A percentile compares a stretch with the other conserved stretches of the same genome.
phyloP scores from a whole-genome alignment of 2,888 invertebrate species.

The Thysanoteuthis rhombus region DNA sequence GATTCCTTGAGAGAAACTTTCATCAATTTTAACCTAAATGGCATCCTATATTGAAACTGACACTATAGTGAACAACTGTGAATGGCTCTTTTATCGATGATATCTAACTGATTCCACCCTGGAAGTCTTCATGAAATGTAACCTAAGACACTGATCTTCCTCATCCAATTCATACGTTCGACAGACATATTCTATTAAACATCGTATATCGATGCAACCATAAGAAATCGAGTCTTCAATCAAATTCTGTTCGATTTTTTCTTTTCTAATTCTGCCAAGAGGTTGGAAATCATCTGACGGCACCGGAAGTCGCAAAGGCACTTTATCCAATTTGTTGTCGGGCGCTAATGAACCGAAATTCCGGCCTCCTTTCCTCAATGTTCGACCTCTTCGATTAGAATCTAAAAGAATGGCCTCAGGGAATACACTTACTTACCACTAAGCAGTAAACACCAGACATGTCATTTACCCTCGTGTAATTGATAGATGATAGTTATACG shows the following conservation, averaged over 20 bases:
- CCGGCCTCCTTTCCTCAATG: neutral
- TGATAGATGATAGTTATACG: neutral
- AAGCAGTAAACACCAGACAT: neutral
- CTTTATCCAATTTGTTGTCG: neutral
- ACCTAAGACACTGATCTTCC: no score
- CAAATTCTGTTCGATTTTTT: neutral
- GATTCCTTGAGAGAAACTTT: no score
- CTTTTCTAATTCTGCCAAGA: neutral
- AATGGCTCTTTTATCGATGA: no score
- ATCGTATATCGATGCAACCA: neutral
- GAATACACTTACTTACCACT: neutral
- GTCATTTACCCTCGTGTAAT: neutral
- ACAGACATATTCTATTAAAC: neutral
- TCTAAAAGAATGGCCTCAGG: neutral
- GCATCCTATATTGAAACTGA: no score
- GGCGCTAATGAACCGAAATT: neutral
- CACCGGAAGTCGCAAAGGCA: neutral
- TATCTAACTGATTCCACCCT: no score
- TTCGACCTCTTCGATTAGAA: neutral
- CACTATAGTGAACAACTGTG: no score
- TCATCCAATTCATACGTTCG: no score
- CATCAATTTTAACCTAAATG: no score
- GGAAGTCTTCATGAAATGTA: no score
- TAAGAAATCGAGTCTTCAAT: neutral
- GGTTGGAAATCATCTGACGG: neutral